These are phyloP conservation scores for Chiloscyllium punctatum DNA, from an alignment of 2,797 vertebrate genomes.

Conservation along the genomic window DNA sequence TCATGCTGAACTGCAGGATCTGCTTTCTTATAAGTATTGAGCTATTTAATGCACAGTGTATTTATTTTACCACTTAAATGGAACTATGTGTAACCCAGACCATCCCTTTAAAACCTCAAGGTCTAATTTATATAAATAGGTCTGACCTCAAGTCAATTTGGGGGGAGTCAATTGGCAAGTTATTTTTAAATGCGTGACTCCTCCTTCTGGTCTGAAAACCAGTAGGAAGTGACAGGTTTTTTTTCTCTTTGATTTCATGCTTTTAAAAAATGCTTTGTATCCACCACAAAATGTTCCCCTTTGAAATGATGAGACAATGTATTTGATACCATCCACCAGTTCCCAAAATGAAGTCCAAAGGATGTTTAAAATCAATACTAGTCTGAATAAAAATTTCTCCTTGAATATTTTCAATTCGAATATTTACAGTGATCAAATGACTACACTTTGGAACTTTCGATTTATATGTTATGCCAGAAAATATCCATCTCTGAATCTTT, in stretches of 20 bases:
- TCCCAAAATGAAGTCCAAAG: background rate
- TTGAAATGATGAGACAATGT: background rate
- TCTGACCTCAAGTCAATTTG: background rate
- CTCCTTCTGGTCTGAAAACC: background rate
- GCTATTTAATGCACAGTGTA: background rate
- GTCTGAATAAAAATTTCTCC: background rate
- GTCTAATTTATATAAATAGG: slow-evolving; percentile 2
- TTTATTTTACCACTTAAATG: background rate
- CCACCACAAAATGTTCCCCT: background rate
- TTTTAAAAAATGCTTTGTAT: background rate
- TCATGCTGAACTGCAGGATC: background rate
- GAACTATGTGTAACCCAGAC: background rate
- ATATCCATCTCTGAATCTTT: background rate
- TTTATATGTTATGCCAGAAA: background rate
- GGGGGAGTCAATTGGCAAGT: background rate
- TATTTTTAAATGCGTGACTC: background rate
- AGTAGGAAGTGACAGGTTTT: background rate
- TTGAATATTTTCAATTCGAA: background rate
- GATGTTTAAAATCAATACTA: background rate
- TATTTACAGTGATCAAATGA: background rate
- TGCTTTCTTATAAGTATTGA: background rate
- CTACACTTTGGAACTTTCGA: background rate
- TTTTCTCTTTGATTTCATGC: background rate
- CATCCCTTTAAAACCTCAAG: background rate
- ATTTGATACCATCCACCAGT: background rate